These are phyloP conservation scores for Dione juno DNA, from an alignment of 2,888 invertebrate genomes.

Conservation along the genomic window DNA sequence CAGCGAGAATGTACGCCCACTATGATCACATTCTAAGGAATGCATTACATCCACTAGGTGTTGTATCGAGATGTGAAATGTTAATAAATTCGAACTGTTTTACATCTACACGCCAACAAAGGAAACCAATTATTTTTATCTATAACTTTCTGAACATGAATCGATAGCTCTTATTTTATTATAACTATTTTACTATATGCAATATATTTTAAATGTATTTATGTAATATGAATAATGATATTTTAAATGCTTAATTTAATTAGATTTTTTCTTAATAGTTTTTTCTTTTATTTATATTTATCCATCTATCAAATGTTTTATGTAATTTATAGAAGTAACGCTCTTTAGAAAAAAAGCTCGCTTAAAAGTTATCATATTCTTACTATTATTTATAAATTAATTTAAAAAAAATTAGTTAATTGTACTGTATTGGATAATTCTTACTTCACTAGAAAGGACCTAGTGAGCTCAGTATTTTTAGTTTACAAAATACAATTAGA, in stretches of 20 bases:
- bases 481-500: too few relatives aligned
- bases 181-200: background rate
- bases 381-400: too few relatives aligned
- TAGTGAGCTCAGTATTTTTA: too few relatives aligned
- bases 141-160: background rate
- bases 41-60: constrained; percentile 24
- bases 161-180: background rate
- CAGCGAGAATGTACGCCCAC: constrained; percentile 29
- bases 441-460: too few relatives aligned
- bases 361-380: too few relatives aligned
- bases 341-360: too few relatives aligned
- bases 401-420: too few relatives aligned
- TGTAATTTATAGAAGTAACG: too few relatives aligned
- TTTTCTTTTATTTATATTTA: too few relatives aligned
- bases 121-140: constrained; percentile 13
- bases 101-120: constrained; percentile 18
- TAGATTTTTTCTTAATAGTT: too few relatives aligned
- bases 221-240: background rate
- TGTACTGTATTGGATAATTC: too few relatives aligned
- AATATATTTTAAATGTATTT: background rate
- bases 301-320: too few relatives aligned
- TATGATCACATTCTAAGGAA: constrained; percentile 21
- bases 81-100: constrained; percentile 35
- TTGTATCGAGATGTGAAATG: constrained; percentile 28
- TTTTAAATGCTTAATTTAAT: background rate